These are phyloP conservation scores for Mastomys natalensis DNA, from an alignment of 2,113 vertebrate species.

Conservation along the genomic window DNA sequence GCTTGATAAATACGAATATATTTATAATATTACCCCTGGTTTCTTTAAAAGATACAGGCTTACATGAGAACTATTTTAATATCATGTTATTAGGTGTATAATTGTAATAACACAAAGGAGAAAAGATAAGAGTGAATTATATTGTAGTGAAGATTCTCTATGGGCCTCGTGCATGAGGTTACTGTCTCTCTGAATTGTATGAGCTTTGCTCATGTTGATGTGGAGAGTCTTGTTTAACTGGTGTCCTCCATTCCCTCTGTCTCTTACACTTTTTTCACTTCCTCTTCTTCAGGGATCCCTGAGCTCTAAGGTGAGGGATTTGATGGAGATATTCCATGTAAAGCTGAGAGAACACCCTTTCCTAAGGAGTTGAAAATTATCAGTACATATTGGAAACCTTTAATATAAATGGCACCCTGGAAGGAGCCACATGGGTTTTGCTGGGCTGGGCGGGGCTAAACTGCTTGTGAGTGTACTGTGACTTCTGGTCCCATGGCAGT, in stretches of 20 bases:
- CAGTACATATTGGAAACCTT: background rate
- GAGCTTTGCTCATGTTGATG: background rate
- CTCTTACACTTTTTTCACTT: background rate
- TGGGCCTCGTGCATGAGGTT: background rate
- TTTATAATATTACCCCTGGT: background rate
- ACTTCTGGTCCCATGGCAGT: background rate
- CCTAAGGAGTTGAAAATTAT: background rate
- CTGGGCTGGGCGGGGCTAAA: background rate
- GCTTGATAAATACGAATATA: background rate
- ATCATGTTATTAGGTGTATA: background rate
- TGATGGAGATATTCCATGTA: background rate
- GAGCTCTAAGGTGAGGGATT: background rate
- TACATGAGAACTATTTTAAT: background rate
- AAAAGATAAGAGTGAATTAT: background rate
- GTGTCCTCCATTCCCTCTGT: background rate
- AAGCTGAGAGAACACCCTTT: background rate
- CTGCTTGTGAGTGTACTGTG: background rate
- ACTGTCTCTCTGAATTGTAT: background rate
- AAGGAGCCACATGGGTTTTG: background rate
- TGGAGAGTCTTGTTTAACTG: background rate
- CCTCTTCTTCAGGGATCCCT: background rate
- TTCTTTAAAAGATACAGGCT: constrained; percentile 1
- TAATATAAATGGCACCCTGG: background rate
- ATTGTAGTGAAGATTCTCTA: background rate
- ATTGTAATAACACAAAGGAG: background rate